These are phyloP conservation scores for Amitus sp. DNA, from an alignment of 2,888 invertebrate species.

Conservation along the genomic window DNA sequence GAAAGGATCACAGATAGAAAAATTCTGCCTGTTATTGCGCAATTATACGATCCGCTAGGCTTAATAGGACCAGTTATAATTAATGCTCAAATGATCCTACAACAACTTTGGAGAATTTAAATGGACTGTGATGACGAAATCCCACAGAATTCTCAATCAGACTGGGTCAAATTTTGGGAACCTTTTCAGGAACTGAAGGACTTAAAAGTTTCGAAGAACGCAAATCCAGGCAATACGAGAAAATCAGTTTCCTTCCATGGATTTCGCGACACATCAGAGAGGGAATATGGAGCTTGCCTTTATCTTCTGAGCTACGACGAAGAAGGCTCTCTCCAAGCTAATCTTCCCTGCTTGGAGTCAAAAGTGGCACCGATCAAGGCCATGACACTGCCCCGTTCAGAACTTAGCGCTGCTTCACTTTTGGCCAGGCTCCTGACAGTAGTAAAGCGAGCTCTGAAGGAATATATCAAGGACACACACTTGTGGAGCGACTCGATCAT, in stretches of 20 bases:
- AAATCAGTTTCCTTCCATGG: conserved; percentile 26
- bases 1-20: conserved; percentile 11
- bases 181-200: conserved; percentile 10
- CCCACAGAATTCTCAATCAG: neutral
- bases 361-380: conserved; percentile 23
- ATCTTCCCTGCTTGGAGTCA: conserved; percentile 36
- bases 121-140: conserved; percentile 23
- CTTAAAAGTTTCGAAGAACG: conserved; percentile 18
- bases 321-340: neutral
- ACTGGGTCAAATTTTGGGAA: conserved; percentile 7
- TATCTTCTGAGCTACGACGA: conserved; percentile 21
- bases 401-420: conserved; percentile 18
- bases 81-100: conserved; percentile 30
- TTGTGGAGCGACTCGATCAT: conserved; percentile 23
- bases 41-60: conserved; percentile 36
- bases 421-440: conserved; percentile 11
- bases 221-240: conserved; percentile 6
- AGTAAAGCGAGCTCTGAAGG: conserved; percentile 3
- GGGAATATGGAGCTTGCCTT: conserved; percentile 43
- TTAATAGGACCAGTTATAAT: conserved; percentile 28
- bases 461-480: neutral
- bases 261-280: conserved; percentile 43
- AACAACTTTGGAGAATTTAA: conserved; percentile 16
- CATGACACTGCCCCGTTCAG: conserved; percentile 18
- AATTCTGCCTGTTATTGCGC: conserved; percentile 26